These are phyloP conservation scores for Jaculus jaculus DNA, from an alignment of 2,113 vertebrate genomes.

Conservation along the genomic window DNA sequence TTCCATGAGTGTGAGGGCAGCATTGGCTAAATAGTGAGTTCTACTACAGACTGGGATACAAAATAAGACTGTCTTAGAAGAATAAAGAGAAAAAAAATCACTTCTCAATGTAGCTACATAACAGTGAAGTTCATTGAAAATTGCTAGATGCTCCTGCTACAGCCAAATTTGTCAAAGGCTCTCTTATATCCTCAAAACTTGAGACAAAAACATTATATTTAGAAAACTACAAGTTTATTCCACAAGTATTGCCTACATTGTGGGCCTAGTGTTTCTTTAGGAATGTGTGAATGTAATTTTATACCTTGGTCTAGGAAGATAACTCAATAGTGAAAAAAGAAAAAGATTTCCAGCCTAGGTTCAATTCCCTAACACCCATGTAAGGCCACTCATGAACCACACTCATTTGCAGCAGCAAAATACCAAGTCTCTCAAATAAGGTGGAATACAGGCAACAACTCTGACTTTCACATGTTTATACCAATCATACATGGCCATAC, in stretches of 20 bases:
- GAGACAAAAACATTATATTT: neutral
- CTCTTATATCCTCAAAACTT: neutral
- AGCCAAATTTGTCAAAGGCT: slow-evolving; percentile 25
- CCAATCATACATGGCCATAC: too few species aligned
- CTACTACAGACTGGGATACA: too few species aligned
- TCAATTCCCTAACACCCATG: too few species aligned
- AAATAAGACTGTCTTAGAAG: too few species aligned
- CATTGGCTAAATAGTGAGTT: neutral
- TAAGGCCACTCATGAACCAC: too few species aligned
- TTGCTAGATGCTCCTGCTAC: neutral
- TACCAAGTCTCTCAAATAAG: too few species aligned
- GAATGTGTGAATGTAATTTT: neutral
- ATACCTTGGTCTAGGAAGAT: neutral
- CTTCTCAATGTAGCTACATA: neutral
- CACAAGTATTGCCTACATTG: neutral
- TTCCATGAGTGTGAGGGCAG: neutral
- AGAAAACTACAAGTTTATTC: neutral
- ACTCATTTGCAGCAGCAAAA: too few species aligned
- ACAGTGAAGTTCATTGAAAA: slow-evolving; percentile 11
- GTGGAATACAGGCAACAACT: too few species aligned
- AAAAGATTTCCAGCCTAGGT: too few species aligned
- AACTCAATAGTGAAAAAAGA: too few species aligned
- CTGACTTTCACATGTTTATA: too few species aligned
- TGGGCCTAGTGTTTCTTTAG: neutral
- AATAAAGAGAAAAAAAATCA: neutral